Percentiles rank a stretch among this genome's conserved stretches.
Conservation (phyloP, 2,888 invertebrate species). For the Leptopilina drosophilae region DNA sequence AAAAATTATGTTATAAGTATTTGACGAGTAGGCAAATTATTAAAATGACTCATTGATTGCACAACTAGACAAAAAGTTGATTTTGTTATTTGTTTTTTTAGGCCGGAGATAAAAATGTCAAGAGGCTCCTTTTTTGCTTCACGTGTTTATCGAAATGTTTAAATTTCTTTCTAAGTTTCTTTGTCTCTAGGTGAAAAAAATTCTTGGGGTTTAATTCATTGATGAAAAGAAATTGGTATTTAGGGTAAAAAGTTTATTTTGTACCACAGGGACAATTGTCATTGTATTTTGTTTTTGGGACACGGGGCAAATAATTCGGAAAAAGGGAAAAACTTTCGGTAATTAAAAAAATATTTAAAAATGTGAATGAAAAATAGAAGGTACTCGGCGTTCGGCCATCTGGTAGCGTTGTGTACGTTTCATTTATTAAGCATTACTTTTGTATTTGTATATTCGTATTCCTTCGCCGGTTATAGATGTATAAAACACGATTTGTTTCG, state of each 20-base stretch:
- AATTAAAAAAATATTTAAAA: not conserved
- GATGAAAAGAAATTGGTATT: too few relatives aligned
- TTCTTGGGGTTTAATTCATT: not conserved
- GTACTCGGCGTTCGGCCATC: slow-evolving; percentile 33
- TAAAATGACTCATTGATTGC: too few relatives aligned
- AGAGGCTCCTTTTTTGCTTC: not conserved
- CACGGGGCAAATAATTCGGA: too few relatives aligned
- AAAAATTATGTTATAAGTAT: not conserved
- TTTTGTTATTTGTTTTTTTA: not conserved
- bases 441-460: slow-evolving; percentile 18
- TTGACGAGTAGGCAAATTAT: not conserved
- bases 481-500: not conserved
- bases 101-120: not conserved
- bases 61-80: not conserved
- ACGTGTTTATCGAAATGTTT: not conserved
- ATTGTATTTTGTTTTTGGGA: not conserved
- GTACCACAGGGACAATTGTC: not conserved
- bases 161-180: not conserved
- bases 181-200: not conserved
- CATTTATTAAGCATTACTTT: slow-evolving; percentile 34
- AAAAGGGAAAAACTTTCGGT: not conserved
- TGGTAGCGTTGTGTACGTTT: slow-evolving; percentile 40
- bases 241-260: too few relatives aligned
- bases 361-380: not conserved
- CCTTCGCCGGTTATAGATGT: slow-evolving; percentile 16